Base-by-base conservation (phyloP, 2,888 invertebrate species). In the Agrotis clavis region DNA sequence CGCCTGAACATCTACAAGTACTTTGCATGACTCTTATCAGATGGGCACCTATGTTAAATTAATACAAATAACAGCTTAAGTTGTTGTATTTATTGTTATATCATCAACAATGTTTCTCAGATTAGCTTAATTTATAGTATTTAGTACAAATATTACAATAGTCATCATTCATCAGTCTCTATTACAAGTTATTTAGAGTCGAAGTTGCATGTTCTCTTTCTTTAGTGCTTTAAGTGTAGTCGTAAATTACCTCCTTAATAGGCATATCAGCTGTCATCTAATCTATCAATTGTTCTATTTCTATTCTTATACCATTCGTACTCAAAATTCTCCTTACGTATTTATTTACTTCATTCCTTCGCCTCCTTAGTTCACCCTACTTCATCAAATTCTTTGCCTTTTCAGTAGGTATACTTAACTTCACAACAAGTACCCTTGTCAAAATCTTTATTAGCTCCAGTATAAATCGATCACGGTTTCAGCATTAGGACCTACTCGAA, bases 401-500 rank as follows among this genome's bases (percentile, higher is more conserved):
- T 56, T 30, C 30, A 56, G 30, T 54, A 54, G 25, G 54, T 56
- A 57, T 13, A 2, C 35, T 35, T 13, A n/a, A 5, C 13, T 13
- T n/a, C 57, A 57, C 50, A 51, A 47, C 14, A 51, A 60, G 21
- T 53, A 56, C 59, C 59, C 41, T 53, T 25, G 9, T 68, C 21
- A 56, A 51, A 57, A n/a, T 66, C 21, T 68, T 68, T 68, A 66
- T 72, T 48, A 25, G 65, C 25, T 60, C 54, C n/a, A 48, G 21
- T 59, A 71, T 47, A 62, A 71, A 75, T 79, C 66, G 63, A 72
- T 68, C 81, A 81, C 72, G 66, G 21, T 64, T 79, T 64, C 25
- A 64, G 65, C 68, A 35, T 79, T 51, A 57, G 3, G 14, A 13
- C 19, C 7, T 21, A 14, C 62, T 21, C 65, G 41, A 66, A 59